Percentiles rank a stretch among this genome's conserved stretches.
Evolutionary conservation across 92 coral and sea anemone genomes (phyloP).

Genomic region (Siderastrea radians): DNA sequence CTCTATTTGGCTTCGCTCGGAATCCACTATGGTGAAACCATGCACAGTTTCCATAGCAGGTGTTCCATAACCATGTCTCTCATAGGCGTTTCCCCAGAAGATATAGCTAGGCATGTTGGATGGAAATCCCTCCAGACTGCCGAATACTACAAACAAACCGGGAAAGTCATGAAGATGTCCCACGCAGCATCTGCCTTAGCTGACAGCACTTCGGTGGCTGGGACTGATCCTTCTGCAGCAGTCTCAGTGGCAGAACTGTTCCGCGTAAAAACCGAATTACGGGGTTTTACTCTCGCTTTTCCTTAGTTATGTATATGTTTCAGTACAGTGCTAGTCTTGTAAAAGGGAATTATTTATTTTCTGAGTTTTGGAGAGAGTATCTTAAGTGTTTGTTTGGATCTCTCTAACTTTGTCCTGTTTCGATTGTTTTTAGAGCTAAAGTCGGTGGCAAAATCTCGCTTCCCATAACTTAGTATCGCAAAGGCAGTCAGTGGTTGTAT

Average conservation of each 20-base stretch:
- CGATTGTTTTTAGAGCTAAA: too few species aligned
- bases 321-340: too few species aligned
- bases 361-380: too few species aligned
- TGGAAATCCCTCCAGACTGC: constrained; percentile 47
- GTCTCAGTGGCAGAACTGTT: not conserved
- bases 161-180: constrained; percentile 38
- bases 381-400: too few species aligned
- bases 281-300: not conserved
- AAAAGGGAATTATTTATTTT: too few species aligned
- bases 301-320: not conserved
- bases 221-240: not conserved
- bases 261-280: constrained; percentile 1
- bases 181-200: constrained; percentile 43
- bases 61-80: constrained; percentile 66
- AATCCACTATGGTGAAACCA: constrained; percentile 64
- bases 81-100: constrained; percentile 48
- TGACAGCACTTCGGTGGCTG: constrained; percentile 19
- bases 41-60: constrained; percentile 61
- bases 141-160: constrained; percentile 38
- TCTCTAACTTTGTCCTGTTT: too few species aligned
- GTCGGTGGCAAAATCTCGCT: too few species aligned
- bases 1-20: constrained; percentile 35
- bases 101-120: constrained; percentile 52
- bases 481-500: too few species aligned
- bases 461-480: too few species aligned